Evolutionary conservation across 2,888 invertebrate species (phyloP).

Genomic region (Cactoblastis cactorum): DNA sequence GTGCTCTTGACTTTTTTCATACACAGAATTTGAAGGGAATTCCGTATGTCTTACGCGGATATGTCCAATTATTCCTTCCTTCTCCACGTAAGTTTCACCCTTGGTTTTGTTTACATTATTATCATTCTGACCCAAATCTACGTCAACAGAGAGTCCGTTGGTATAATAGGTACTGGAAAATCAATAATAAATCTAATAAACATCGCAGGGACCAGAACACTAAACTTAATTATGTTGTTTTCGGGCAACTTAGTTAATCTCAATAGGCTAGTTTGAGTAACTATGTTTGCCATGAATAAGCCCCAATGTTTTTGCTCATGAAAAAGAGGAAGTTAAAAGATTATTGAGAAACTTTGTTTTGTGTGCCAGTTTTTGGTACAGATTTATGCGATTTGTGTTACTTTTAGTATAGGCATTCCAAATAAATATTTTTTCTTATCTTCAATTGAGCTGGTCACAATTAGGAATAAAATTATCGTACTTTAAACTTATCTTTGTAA

Average conservation of each 20-base stretch:
- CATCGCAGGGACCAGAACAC: constrained; percentile 35
- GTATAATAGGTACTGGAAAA: constrained; percentile 22
- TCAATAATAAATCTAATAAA: constrained; percentile 45
- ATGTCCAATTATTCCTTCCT: background rate
- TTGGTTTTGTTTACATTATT: background rate
- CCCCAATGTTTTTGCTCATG: constrained; percentile 40
- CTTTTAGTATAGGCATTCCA: too few species aligned
- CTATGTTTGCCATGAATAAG: constrained; percentile 32
- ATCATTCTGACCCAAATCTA: background rate
- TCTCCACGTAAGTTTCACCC: background rate
- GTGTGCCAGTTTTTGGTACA: constrained; percentile 15
- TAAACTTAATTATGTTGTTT: constrained; percentile 56
- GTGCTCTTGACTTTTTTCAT: background rate
- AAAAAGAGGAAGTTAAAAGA: constrained; percentile 36
- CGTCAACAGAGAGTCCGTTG: background rate
- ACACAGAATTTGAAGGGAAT: background rate
- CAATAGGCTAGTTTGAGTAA: constrained; percentile 43
- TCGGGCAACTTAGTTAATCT: constrained; percentile 51
- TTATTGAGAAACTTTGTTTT: constrained; percentile 48
- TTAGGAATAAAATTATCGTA: too few species aligned
- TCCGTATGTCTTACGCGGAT: background rate
- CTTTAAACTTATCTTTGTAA: too few species aligned
- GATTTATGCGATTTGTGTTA: background rate
- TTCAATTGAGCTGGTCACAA: too few species aligned
- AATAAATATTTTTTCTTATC: too few species aligned